phyloP scores from a whole-genome alignment of 2,113 vertebrate species.

The Mesembrinibis cayennensis region DNA sequence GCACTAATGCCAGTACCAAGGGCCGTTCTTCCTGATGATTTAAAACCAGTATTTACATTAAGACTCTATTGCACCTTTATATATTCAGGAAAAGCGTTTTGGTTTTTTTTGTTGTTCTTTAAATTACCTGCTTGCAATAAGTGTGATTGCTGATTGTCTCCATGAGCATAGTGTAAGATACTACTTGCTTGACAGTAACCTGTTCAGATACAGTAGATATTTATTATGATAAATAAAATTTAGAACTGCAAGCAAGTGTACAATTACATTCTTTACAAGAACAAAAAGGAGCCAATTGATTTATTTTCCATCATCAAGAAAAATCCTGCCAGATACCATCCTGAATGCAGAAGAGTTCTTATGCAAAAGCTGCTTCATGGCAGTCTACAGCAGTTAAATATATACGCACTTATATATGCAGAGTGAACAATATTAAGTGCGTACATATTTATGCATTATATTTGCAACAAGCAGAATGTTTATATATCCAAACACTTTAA shows the following conservation, averaged over 20 bases:
- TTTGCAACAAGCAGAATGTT: neutral
- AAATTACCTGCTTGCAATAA: constrained; percentile 77
- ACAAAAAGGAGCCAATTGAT: neutral
- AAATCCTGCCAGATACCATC: neutral
- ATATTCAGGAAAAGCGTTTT: neutral
- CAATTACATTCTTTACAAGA: neutral
- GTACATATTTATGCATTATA: neutral
- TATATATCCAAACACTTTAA: neutral
- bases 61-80: neutral
- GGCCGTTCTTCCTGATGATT: constrained; percentile 73
- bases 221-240: neutral
- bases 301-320: neutral
- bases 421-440: neutral
- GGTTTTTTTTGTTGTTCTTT: neutral
- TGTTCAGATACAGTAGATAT: constrained; percentile 66
- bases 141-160: constrained; percentile 77
- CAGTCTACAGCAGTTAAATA: neutral
- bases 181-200: constrained; percentile 78
- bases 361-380: neutral
- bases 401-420: neutral
- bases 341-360: neutral
- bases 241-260: neutral
- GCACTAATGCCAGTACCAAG: constrained; percentile 62
- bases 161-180: constrained; percentile 75
- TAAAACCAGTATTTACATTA: constrained; percentile 49